These are phyloP conservation scores for Papilio polytes DNA, from an alignment of 1,140 invertebrate species.

Conservation along the genomic window DNA sequence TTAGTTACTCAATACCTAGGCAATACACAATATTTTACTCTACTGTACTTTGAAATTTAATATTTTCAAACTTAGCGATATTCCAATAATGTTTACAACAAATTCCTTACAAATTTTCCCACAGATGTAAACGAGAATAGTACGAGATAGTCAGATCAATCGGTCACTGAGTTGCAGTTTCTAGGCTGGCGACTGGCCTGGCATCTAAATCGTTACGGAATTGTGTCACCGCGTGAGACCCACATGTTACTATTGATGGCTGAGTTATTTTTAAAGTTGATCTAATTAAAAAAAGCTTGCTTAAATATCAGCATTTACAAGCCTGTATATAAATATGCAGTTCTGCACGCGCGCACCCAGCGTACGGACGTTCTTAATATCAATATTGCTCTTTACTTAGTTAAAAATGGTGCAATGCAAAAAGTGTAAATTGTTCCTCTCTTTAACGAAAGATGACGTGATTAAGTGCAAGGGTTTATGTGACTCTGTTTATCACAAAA, in stretches of 20 bases:
- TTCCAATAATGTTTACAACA: neutral
- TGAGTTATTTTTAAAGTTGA: slow-evolving; percentile 17
- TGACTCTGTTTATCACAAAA: too few species aligned
- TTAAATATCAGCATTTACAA: too few species aligned
- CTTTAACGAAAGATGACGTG: neutral
- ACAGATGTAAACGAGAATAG: neutral
- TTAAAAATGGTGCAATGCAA: neutral
- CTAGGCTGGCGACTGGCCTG: slow-evolving; percentile 18
- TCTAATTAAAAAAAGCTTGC: neutral
- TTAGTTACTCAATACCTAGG: too few species aligned
- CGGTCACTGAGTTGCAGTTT: slow-evolving; percentile 21
- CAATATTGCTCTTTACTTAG: neutral
- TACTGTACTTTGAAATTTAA: neutral
- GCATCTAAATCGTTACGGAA: slow-evolving; percentile 4
- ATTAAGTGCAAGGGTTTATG: too few species aligned
- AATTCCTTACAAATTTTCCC: slow-evolving; percentile 8
- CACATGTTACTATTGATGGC: neutral
- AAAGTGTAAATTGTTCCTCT: neutral
- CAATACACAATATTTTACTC: too few species aligned
- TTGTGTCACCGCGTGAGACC: slow-evolving; percentile 7
- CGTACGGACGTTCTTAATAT: neutral
- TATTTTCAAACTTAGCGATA: neutral
- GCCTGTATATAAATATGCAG: too few species aligned
- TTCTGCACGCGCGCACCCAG: neutral
- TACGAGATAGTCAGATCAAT: slow-evolving; percentile 6